Evolutionary conservation across 2,113 vertebrate species (phyloP).

Genomic region (Galemys pyrenaicus): DNA sequence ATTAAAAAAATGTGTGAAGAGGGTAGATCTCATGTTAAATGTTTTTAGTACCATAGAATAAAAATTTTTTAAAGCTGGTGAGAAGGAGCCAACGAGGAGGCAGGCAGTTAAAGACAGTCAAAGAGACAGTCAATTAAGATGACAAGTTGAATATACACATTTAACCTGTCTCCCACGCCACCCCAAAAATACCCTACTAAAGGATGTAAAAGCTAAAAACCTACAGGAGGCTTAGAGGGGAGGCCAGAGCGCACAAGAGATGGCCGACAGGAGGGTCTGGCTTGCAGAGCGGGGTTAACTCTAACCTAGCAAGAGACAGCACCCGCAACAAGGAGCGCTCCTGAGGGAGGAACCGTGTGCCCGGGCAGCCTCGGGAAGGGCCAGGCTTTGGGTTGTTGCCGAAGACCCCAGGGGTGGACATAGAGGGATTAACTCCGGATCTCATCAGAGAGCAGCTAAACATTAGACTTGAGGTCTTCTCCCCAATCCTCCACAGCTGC

Average conservation of each 20-base stretch:
- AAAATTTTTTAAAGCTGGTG: neutral
- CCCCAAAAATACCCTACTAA: neutral
- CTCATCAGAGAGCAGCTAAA: neutral
- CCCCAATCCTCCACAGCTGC: neutral
- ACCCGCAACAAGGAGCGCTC: neutral
- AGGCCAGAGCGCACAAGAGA: neutral
- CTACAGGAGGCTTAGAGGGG: neutral
- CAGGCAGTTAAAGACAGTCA: neutral
- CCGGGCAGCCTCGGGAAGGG: neutral
- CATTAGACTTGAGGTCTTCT: neutral
- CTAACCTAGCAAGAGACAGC: neutral
- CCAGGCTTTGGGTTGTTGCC: no score
- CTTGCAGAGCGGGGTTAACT: neutral
- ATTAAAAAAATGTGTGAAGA: neutral
- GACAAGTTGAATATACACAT: neutral
- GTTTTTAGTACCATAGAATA: constrained; percentile 1
- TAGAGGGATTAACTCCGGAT: neutral
- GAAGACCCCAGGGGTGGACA: neutral
- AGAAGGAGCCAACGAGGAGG: neutral
- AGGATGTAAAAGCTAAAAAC: neutral
- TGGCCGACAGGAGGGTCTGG: neutral
- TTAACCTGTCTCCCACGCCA: neutral
- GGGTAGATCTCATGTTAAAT: neutral
- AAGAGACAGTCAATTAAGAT: neutral
- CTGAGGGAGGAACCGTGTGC: neutral